These are phyloP conservation scores for Laticauda colubrina DNA, from an alignment of 2,113 vertebrate species.

Conservation along the genomic window DNA sequence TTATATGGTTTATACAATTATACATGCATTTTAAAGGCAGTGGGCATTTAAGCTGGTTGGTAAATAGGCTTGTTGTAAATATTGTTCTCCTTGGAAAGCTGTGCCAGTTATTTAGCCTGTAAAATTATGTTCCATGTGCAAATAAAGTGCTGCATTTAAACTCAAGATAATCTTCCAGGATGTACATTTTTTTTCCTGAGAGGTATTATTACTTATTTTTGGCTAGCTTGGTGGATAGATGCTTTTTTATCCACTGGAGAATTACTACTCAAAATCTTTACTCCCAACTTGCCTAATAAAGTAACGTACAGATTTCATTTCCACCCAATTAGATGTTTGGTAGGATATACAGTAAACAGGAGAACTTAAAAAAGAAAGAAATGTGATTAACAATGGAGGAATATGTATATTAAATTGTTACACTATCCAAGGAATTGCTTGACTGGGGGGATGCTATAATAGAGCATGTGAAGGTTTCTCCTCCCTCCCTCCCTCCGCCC, in stretches of 20 bases:
- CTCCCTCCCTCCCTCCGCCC: conserved; percentile 28
- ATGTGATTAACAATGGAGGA: conserved; percentile 64
- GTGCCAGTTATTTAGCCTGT: conserved; percentile 52
- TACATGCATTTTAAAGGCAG: conserved; percentile 75
- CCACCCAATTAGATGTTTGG: conserved; percentile 43
- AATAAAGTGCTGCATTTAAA: conserved; percentile 56
- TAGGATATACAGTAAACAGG: conserved; percentile 51
- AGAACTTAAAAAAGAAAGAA: conserved; percentile 54
- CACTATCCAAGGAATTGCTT: conserved; percentile 71
- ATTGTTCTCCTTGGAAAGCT: conserved; percentile 70
- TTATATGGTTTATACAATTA: conserved; percentile 85
- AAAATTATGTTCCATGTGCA: conserved; percentile 61
- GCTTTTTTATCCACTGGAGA: conserved; percentile 49
- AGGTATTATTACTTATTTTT: conserved; percentile 43
- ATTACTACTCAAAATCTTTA: conserved; percentile 58
- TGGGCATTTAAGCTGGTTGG: conserved; percentile 28
- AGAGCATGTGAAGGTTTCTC: conserved; percentile 64
- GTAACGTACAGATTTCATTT: conserved; percentile 55
- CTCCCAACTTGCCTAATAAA: conserved; percentile 29
- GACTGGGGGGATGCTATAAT: conserved; percentile 73
- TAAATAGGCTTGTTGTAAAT: conserved; percentile 74
- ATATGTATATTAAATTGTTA: conserved; percentile 77
- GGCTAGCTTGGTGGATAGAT: conserved; percentile 46
- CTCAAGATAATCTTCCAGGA: conserved; percentile 56
- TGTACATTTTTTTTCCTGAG: conserved; percentile 25